These are phyloP conservation scores for Andrena marginata DNA, from an alignment of 2,888 invertebrate genomes.

Conservation along the genomic window DNA sequence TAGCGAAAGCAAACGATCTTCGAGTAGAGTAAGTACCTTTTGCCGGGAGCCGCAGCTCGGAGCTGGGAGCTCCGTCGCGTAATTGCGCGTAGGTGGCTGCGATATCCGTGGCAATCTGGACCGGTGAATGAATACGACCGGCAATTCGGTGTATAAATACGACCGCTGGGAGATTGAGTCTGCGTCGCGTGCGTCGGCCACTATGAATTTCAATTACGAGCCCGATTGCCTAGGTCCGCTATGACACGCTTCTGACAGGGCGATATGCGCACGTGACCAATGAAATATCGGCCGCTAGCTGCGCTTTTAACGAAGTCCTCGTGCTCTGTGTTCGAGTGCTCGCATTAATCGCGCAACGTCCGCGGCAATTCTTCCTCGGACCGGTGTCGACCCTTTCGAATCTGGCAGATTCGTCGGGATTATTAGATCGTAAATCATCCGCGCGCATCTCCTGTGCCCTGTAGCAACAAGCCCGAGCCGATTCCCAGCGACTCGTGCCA, in stretches of 20 bases:
- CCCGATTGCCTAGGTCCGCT: neutral
- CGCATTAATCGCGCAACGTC: constrained; percentile 30
- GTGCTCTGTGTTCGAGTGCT: constrained; percentile 7
- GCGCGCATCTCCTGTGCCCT: neutral
- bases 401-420: neutral
- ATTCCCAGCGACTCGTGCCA: constrained; percentile 23
- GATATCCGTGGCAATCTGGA: neutral
- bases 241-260: constrained; percentile 24
- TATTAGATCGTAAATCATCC: neutral
- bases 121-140: neutral
- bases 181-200: constrained; percentile 1
- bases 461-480: neutral
- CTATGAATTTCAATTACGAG: constrained; percentile 43
- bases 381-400: neutral
- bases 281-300: constrained; percentile 26
- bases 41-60: too few relatives aligned
- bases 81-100: neutral
- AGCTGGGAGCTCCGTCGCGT: neutral
- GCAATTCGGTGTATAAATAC: constrained; percentile 16
- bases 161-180: constrained; percentile 22
- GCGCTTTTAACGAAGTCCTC: constrained; percentile 8
- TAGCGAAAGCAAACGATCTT: constrained; percentile 5
- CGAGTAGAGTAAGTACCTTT: neutral
- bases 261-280: neutral
- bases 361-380: neutral